A percentile compares a stretch with the other conserved stretches of the same genome.
Evolutionary conservation across 2,888 invertebrate genomes (phyloP).

Genomic region (Malachius bipustulatus): DNA sequence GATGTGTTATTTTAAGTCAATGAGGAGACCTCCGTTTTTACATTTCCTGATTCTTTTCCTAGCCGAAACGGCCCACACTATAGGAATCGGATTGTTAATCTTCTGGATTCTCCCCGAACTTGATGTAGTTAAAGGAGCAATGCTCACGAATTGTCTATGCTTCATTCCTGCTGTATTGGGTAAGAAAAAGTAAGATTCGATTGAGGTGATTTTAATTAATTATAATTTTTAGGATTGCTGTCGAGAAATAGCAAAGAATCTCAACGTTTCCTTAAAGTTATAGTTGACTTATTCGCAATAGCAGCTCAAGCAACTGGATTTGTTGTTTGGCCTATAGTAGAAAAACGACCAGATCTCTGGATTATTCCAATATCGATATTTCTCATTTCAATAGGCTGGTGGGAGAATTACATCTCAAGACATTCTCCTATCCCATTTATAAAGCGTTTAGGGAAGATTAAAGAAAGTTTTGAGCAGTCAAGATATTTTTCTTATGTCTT

Average conservation of each 20-base stretch:
- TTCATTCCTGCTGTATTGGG: slow-evolving; percentile 70
- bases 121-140: slow-evolving; percentile 89
- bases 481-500: slow-evolving; percentile 86
- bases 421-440: slow-evolving; percentile 72
- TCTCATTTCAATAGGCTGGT: slow-evolving; percentile 88
- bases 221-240: slow-evolving; percentile 45
- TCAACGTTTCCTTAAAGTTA: slow-evolving; percentile 61
- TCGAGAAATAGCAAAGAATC: slow-evolving; percentile 76
- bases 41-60: slow-evolving; percentile 60
- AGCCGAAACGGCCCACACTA: slow-evolving; percentile 79
- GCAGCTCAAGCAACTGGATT: slow-evolving; percentile 84
- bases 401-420: slow-evolving; percentile 92
- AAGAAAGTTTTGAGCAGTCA: slow-evolving; percentile 64
- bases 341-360: slow-evolving; percentile 66
- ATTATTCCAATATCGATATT: slow-evolving; percentile 75
- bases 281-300: slow-evolving; percentile 75
- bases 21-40: slow-evolving; percentile 55
- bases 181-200: slow-evolving; percentile 26
- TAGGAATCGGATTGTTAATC: slow-evolving; percentile 77
- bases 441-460: slow-evolving; percentile 62
- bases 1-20: slow-evolving; percentile 85
- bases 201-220: background rate
- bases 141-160: slow-evolving; percentile 92
- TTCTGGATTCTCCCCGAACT: slow-evolving; percentile 83
- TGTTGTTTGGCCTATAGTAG: slow-evolving; percentile 80